Conservation (phyloP, 2,113 vertebrate species). For the Phaethornis superciliosus region DNA sequence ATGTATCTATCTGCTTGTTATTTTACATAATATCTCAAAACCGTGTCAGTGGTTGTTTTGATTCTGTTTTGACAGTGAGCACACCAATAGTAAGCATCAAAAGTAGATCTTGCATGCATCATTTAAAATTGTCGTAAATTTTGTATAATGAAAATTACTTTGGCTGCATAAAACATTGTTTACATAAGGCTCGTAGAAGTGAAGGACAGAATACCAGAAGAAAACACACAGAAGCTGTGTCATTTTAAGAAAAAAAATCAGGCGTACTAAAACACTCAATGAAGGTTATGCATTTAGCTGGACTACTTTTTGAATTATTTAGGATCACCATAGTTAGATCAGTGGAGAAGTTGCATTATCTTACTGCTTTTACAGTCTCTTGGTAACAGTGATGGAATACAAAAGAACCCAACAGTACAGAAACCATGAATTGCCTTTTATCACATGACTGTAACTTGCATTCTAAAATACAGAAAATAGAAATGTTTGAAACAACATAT, state of each 20-base stretch:
- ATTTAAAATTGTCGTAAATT: too few species aligned
- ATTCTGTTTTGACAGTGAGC: too few species aligned
- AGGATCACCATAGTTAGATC: not conserved
- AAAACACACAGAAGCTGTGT: too few species aligned
- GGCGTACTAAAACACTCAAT: not conserved
- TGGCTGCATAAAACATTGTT: too few species aligned
- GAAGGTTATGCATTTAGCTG: not conserved
- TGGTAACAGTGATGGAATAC: not conserved
- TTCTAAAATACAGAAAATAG: not conserved
- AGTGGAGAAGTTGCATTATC: not conserved
- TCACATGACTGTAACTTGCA: not conserved
- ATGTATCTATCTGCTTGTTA: too few species aligned
- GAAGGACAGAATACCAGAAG: too few species aligned
- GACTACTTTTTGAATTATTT: not conserved
- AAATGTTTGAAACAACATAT: not conserved
- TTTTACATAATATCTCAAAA: too few species aligned
- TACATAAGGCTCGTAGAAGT: too few species aligned
- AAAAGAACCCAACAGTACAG: accelerated
- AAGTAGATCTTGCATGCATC: too few species aligned
- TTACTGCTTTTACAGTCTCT: not conserved
- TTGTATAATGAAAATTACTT: too few species aligned
- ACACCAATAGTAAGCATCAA: too few species aligned
- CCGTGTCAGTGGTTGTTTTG: too few species aligned
- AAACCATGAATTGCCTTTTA: not conserved
- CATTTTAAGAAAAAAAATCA: not conserved